Evolutionary conservation across 1,140 invertebrate species (phyloP).

Genomic region (Drosophila trapezifrons): DNA sequence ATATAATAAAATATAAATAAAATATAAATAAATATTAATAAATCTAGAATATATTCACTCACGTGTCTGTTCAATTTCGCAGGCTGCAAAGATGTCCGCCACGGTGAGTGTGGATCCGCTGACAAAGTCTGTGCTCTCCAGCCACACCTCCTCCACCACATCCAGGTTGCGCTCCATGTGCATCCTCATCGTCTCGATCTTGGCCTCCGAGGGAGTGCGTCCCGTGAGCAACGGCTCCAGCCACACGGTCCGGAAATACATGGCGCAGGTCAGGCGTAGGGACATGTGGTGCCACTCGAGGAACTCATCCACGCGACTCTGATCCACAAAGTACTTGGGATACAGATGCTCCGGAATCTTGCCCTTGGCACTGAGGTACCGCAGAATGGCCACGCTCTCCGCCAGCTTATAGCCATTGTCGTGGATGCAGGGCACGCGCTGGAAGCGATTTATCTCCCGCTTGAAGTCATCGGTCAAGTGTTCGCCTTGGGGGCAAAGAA

Average conservation of each 20-base stretch:
- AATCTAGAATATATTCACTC: constrained; percentile 78
- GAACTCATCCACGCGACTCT: constrained; percentile 92
- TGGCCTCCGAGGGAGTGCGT: constrained; percentile 83
- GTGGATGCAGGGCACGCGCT: constrained; percentile 90
- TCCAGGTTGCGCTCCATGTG: constrained; percentile 86
- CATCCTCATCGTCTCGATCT: constrained; percentile 84
- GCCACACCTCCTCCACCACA: constrained; percentile 87
- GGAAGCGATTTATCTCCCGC: constrained; percentile 89
- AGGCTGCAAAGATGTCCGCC: constrained; percentile 92
- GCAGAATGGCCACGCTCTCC: constrained; percentile 89
- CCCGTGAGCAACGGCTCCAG: constrained; percentile 85
- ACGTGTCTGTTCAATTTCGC: constrained; percentile 94
- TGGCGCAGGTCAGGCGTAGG: constrained; percentile 87
- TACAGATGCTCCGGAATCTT: constrained; percentile 88
- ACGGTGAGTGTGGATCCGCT: constrained; percentile 88
- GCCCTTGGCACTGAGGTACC: constrained; percentile 77
- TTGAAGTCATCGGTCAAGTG: constrained; percentile 89
- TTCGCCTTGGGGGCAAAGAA: constrained; percentile 86
- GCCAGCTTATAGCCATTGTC: constrained; percentile 90
- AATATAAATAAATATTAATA: constrained; percentile 4
- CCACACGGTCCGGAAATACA: constrained; percentile 88
- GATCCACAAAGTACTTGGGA: constrained; percentile 88
- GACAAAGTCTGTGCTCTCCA: constrained; percentile 87
- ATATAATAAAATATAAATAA: constrained; percentile 2
- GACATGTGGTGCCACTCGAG: constrained; percentile 94